phyloP scores from a whole-genome alignment of 2,888 invertebrate species.

The Drosophila algonquin region DNA sequence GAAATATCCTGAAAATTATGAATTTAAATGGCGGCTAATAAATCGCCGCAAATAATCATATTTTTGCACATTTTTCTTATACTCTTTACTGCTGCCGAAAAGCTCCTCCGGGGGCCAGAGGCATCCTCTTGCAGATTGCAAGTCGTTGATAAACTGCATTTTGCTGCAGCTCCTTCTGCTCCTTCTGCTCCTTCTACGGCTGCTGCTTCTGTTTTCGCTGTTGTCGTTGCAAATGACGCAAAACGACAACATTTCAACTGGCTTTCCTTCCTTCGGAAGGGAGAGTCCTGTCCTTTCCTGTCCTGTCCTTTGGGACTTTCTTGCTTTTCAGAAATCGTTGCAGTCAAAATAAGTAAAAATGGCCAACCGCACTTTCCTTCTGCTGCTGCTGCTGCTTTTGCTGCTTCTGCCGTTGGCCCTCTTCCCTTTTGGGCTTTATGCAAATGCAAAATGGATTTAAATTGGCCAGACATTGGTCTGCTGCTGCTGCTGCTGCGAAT shows the following conservation, averaged over 20 bases:
- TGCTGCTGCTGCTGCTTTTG: neutral
- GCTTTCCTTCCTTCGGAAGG: slow-evolving; percentile 21
- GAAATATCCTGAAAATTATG: slow-evolving; percentile 69
- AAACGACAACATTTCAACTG: slow-evolving; percentile 48
- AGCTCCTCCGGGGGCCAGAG: slow-evolving; percentile 14
- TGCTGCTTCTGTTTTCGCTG: slow-evolving; percentile 11
- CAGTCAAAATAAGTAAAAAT: slow-evolving; percentile 52
- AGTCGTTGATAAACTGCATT: slow-evolving; percentile 80
- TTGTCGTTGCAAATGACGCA: slow-evolving; percentile 66
- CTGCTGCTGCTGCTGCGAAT: slow-evolving; percentile 28
- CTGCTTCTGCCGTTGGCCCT: neutral
- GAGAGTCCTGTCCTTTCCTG: slow-evolving; percentile 8
- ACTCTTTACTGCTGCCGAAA: slow-evolving; percentile 1
- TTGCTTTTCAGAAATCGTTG: slow-evolving; percentile 24
- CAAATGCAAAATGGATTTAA: slow-evolving; percentile 56
- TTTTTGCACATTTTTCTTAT: slow-evolving; percentile 37
- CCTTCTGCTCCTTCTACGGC: neutral
- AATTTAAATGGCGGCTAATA: slow-evolving; percentile 81
- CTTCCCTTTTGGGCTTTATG: slow-evolving; percentile 25
- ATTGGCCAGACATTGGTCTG: slow-evolving; percentile 45
- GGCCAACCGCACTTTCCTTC: slow-evolving; percentile 15
- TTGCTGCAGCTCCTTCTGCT: slow-evolving; percentile 37
- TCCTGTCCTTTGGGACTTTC: neutral
- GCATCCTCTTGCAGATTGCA: slow-evolving; percentile 64
- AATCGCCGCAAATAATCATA: slow-evolving; percentile 66